Evolutionary conservation across 2,888 invertebrate species (phyloP), one percentile per base, ranked within the genome.

Genomic region (Catocala fraxini): DNA sequence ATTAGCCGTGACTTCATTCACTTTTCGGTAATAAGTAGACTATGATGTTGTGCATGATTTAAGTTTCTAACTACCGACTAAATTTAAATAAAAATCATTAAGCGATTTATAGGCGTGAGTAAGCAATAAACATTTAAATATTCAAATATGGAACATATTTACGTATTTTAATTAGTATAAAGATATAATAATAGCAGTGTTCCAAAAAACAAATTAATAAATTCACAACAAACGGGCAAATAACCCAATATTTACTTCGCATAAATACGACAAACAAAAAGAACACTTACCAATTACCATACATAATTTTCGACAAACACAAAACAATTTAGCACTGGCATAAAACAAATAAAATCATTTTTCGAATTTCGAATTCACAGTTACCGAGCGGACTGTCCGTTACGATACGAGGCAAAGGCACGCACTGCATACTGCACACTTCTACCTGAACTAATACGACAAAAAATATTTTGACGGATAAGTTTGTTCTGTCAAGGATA

Each of bases 401-500:
- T 70, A 70, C 81, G 74, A 83, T 70, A 70, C 81, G 74, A 83
- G 79, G 77, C 73, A 65, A 83, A 76, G 83, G 79, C 81, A 81
- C 83, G 79, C 77, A 89, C 87, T 89, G 86, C 63, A 63, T 35
- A 58, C 35, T 35, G 51, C 46, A 56, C 35, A 77, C 65, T 75
- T 78, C 71, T 90, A 89, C 91, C 90, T 88, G 89, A 88, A 84
- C 88, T 82, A 89, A 89, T 88, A 83, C 79, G 73, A 73, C 74
- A 82, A 87, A 88, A 89, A 89, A 88, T 81, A 82, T 87, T 90
- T 89, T 89, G 92, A 92, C 90, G 88, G 85, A 87, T 90, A 88
- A 83, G 81, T 87, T 85, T 83, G 82, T 78, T 77, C 83, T 89
- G 89, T 88, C 88, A 87, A 85, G 86, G 81, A 83, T 77, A 63